Percentiles rank a stretch among this genome's conserved stretches.
These are phyloP conservation scores for Typhlomys cinereus DNA, from an alignment of 2,113 vertebrate genomes.

Conservation along the genomic window DNA sequence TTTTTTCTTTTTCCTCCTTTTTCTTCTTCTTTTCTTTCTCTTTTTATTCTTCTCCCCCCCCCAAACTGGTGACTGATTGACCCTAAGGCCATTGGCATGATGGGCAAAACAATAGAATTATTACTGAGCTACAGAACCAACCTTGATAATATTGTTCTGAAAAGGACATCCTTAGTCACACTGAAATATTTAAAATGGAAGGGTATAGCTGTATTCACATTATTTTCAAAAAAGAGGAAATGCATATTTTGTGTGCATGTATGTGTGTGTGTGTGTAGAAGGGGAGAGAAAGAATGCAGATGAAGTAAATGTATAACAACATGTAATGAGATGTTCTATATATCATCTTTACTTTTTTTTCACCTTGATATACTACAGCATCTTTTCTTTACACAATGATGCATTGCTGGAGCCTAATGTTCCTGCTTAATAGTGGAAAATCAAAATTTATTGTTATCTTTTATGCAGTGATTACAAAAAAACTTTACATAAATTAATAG, in stretches of 20 bases:
- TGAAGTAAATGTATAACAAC: not conserved
- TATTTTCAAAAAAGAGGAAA: not conserved
- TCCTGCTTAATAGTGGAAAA: slow-evolving; percentile 83
- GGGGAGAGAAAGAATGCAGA: not conserved
- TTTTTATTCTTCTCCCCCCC: too few species aligned
- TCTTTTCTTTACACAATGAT: slow-evolving; percentile 83
- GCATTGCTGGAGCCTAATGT: slow-evolving; percentile 81
- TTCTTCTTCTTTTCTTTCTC: too few species aligned
- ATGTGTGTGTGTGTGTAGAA: not conserved
- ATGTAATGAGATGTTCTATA: not conserved
- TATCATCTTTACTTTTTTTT: slow-evolving; percentile 1
- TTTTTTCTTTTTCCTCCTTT: too few species aligned
- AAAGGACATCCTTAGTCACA: not conserved
- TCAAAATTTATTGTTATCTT: slow-evolving; percentile 85
- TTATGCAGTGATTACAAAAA: slow-evolving; percentile 86
- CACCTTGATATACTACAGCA: too few species aligned
- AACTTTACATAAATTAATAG: slow-evolving; percentile 81
- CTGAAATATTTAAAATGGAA: not conserved
- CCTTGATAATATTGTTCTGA: not conserved
- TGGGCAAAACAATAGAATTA: too few species aligned
- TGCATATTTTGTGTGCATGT: not conserved
- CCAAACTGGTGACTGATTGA: too few species aligned
- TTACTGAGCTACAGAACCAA: too few species aligned
- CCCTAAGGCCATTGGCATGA: too few species aligned
- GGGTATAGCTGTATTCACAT: not conserved